Percentiles rank a stretch among this genome's conserved stretches.
Conservation (phyloP, 2,113 vertebrate genomes). For the Spea multiplicata region DNA sequence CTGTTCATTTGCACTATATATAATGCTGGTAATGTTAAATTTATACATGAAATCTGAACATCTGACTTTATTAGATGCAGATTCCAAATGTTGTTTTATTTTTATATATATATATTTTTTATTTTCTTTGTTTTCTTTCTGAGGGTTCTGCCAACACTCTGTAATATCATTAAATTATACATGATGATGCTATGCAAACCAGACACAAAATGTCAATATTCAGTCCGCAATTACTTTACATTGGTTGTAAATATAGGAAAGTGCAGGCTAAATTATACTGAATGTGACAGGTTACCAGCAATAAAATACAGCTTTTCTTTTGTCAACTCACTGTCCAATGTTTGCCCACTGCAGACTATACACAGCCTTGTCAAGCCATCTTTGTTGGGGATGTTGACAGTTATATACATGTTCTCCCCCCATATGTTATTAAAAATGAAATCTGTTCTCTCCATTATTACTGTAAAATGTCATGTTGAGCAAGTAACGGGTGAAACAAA, state of each 20-base stretch:
- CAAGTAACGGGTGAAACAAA: conserved; percentile 17
- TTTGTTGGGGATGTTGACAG: conserved; percentile 42
- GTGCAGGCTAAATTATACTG: conserved; percentile 41
- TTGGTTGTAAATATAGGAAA: conserved; percentile 40
- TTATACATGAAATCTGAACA: conserved; percentile 47
- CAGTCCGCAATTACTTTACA: conserved; percentile 36
- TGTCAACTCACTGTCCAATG: conserved; percentile 45
- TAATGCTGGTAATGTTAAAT: conserved; percentile 45
- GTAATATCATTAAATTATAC: conserved; percentile 43
- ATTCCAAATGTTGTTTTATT: conserved; percentile 19
- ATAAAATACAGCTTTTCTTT: conserved; percentile 35
- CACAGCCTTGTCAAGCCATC: conserved; percentile 26
- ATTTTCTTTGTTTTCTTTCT: conserved; percentile 3
- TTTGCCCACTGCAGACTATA: conserved; percentile 36
- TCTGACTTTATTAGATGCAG: conserved; percentile 41
- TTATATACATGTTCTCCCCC: conserved; percentile 30
- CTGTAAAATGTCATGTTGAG: conserved; percentile 41
- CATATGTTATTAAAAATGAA: conserved; percentile 48
- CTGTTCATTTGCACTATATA: conserved; percentile 9
- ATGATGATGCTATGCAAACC: conserved; percentile 45
- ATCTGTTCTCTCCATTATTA: conserved; percentile 43
- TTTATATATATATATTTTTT: neutral
- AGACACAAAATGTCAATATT: conserved; percentile 9
- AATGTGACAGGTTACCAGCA: conserved; percentile 44
- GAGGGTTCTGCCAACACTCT: conserved; percentile 18